These are phyloP conservation scores for Pseudorhiza aurosa DNA, from an alignment of 30 jellyfish, hydroid and myxozoan genomes.

Conservation along the genomic window DNA sequence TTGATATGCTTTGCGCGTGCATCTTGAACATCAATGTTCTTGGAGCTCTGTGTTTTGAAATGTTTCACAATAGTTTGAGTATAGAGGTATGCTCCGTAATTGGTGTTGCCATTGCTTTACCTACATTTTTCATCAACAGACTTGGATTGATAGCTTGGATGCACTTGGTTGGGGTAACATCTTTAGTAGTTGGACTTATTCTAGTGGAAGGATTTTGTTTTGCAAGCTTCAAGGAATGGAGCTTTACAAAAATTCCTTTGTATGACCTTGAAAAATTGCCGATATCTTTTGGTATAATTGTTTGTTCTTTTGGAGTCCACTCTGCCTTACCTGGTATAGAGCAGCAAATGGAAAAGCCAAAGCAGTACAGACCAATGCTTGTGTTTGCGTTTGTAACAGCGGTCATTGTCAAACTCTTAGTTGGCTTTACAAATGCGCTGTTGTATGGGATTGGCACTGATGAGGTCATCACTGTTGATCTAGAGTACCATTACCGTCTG, in stretches of 20 bases:
- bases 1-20: constrained; percentile 84
- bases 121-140: constrained; percentile 80
- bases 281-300: constrained; percentile 75
- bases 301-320: constrained; percentile 88
- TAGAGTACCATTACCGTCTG: constrained; percentile 65
- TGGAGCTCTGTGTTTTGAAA: constrained; percentile 82
- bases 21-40: constrained; percentile 78
- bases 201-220: constrained; percentile 75
- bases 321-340: constrained; percentile 94
- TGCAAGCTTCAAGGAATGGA: constrained; percentile 63
- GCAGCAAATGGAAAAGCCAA: constrained; percentile 90
- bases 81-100: constrained; percentile 82
- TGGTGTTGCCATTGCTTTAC: constrained; percentile 86
- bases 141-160: constrained; percentile 85
- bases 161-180: constrained; percentile 77
- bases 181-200: constrained; percentile 75
- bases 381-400: constrained; percentile 58
- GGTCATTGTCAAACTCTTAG: constrained; percentile 29
- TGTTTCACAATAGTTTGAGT: constrained; percentile 44
- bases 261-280: constrained; percentile 69
- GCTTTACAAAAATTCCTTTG: constrained; percentile 26
- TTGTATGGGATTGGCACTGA: constrained; percentile 73
- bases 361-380: constrained; percentile 73
- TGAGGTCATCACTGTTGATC: constrained; percentile 85
- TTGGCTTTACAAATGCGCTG: constrained; percentile 83